phyloP scores from a whole-genome alignment of 1,140 invertebrate species.

The Drosophila fuyamai region DNA sequence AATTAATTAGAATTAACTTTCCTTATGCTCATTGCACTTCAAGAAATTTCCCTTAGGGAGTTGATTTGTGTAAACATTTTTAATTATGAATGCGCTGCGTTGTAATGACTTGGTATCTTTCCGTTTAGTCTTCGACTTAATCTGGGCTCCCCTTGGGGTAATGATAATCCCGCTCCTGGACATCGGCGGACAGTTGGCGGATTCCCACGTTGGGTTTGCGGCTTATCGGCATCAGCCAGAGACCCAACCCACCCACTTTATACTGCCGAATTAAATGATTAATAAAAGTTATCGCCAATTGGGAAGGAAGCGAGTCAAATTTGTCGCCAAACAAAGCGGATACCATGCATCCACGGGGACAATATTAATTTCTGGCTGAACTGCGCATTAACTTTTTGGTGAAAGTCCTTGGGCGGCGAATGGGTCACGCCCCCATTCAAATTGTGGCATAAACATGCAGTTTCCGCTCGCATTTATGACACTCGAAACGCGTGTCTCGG shows the following conservation, averaged over 20 bases:
- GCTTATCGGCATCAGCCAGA: slow-evolving; percentile 54
- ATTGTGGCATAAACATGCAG: slow-evolving; percentile 75
- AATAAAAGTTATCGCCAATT: slow-evolving; percentile 71
- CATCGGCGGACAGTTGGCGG: slow-evolving; percentile 43
- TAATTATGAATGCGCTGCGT: slow-evolving; percentile 71
- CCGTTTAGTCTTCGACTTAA: slow-evolving; percentile 13
- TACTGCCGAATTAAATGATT: slow-evolving; percentile 69
- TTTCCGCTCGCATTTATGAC: slow-evolving; percentile 67
- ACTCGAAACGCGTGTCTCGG: slow-evolving; percentile 53
- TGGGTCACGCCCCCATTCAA: slow-evolving; percentile 66
- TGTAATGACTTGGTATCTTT: slow-evolving; percentile 78
- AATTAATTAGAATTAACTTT: slow-evolving; percentile 57
- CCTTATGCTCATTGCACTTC: slow-evolving; percentile 53
- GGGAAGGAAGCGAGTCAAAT: slow-evolving; percentile 48
- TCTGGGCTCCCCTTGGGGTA: background rate
- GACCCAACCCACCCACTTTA: slow-evolving; percentile 12
- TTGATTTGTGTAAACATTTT: slow-evolving; percentile 67
- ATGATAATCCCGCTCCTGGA: slow-evolving; percentile 19
- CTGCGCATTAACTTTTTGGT: slow-evolving; percentile 38
- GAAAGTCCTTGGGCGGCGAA: slow-evolving; percentile 15
- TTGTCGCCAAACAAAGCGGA: slow-evolving; percentile 51
- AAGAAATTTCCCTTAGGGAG: slow-evolving; percentile 4
- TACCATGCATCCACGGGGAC: slow-evolving; percentile 22
- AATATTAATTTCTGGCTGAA: slow-evolving; percentile 47
- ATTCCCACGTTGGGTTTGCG: slow-evolving; percentile 59